Evolutionary conservation across 2,113 vertebrate species (phyloP).

Genomic region (Hippocampus comes): DNA sequence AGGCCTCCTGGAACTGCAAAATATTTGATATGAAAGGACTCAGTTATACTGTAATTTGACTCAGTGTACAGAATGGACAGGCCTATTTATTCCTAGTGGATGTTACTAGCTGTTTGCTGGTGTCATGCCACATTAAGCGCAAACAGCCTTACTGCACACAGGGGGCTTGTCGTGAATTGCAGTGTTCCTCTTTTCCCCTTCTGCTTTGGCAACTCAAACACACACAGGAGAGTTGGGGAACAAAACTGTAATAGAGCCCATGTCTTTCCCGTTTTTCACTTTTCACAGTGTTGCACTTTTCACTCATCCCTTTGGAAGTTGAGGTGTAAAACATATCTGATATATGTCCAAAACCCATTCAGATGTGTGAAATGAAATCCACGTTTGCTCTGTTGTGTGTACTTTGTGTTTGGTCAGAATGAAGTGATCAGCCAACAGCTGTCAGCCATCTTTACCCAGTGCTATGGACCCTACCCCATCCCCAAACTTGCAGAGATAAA

Average conservation of each 20-base stretch:
- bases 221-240: constrained; percentile 1
- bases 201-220: constrained; percentile 8
- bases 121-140: constrained; percentile 24
- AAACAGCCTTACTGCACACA: constrained; percentile 11
- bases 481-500: constrained; percentile 96
- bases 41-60: neutral
- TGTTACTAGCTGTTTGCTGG: constrained; percentile 36
- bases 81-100: constrained; percentile 16
- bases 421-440: constrained; percentile 98
- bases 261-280: neutral
- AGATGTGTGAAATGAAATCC: constrained; percentile 12
- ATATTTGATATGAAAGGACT: neutral
- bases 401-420: constrained; percentile 74
- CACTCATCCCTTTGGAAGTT: constrained; percentile 14
- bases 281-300: constrained; percentile 6
- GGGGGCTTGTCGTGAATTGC: constrained; percentile 13
- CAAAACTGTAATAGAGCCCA: neutral
- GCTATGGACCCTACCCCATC: constrained; percentile 95
- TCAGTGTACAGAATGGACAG: neutral
- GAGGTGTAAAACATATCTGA: constrained; percentile 16
- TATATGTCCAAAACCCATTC: constrained; percentile 16
- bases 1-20: neutral
- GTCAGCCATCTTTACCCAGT: constrained; percentile 93
- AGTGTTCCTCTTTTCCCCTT: constrained; percentile 1
- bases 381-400: constrained; percentile 12